Base-by-base conservation (phyloP, 2,113 vertebrate genomes). In the Nibea coibor region DNA sequence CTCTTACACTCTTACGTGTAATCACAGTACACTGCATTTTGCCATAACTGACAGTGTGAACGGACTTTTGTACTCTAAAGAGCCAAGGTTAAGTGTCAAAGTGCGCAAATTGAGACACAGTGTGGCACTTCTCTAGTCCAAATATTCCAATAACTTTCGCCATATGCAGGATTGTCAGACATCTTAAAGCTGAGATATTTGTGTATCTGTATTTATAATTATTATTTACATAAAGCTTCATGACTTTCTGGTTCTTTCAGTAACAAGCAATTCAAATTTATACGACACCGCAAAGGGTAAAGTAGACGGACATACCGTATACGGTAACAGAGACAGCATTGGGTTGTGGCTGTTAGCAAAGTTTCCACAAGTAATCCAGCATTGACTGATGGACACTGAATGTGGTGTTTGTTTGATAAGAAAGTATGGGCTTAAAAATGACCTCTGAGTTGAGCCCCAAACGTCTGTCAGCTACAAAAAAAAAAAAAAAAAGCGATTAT, bases 371-470 rank as follows among this genome's bases (percentile, higher is more conserved):
- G 50, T 1, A 10, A n/a, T 66, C 14, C 31, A 42, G 20, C 43
- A 9, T 6, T 16, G 39, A 54, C 51, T 50, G 47, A 62, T 57
- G 42, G 42, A 70, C 48, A 35, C 39, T 19, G 4, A 68, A 64
- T 59, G 43, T 45, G 31, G 4, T 47, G 2, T 70, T 67, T 65
- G 7, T 58, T 45, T 72, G 24, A 75, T 42, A 66, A 73, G 8
- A 71, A 80, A 82, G 56, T 20, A 39, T 31, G 51, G 31, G 50
- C 62, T 12, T 15, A 53, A 24, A 83, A 54, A 43, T 80, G 48
- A 76, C 72, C 68, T 42, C 54, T 45, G 71, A 59, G 62, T 81
- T 83, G 9, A 64, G 59, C 2, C 70, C 35, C n/a, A 24, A 51
- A 63, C n/a, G 28, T 67, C 12, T 48, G 10, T 47, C 59, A 28